Evolutionary conservation across 2,797 vertebrate species (phyloP).

Genomic region (Mus minutoides): DNA sequence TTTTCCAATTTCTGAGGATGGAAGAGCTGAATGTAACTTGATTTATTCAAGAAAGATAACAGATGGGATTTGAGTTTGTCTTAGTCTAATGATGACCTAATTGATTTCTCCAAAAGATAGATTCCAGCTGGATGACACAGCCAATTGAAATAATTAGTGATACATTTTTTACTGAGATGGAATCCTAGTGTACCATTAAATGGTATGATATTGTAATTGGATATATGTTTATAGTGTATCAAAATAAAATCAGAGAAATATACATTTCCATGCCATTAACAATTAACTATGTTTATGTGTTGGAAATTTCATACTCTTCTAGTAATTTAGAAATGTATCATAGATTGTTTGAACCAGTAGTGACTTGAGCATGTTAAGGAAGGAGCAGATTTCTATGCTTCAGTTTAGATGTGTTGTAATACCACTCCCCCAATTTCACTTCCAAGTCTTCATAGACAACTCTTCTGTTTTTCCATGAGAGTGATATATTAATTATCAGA

Average conservation of each 20-base stretch:
- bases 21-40: not conserved
- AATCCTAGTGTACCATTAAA: not conserved
- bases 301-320: not conserved
- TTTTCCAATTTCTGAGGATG: not conserved
- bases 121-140: not conserved
- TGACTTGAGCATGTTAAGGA: not conserved
- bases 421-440: not conserved
- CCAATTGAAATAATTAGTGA: not conserved
- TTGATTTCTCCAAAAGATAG: not conserved
- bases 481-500: not conserved
- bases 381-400: not conserved
- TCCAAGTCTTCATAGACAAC: not conserved
- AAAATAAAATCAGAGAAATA: not conserved
- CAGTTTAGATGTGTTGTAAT: not conserved
- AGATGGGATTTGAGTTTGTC: not conserved
- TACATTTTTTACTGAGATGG: not conserved
- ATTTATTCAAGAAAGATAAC: constrained; percentile 1
- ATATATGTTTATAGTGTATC: not conserved
- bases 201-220: not conserved
- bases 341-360: not conserved
- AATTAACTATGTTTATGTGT: not conserved
- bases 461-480: not conserved
- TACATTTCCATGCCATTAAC: not conserved
- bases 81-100: not conserved
- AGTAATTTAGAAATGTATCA: not conserved